Evolutionary conservation across 37 sponge, comb jelly and placozoan genomes (phyloP), one percentile per base, ranked within the genome.

Genomic region (Agelas oroides): DNA sequence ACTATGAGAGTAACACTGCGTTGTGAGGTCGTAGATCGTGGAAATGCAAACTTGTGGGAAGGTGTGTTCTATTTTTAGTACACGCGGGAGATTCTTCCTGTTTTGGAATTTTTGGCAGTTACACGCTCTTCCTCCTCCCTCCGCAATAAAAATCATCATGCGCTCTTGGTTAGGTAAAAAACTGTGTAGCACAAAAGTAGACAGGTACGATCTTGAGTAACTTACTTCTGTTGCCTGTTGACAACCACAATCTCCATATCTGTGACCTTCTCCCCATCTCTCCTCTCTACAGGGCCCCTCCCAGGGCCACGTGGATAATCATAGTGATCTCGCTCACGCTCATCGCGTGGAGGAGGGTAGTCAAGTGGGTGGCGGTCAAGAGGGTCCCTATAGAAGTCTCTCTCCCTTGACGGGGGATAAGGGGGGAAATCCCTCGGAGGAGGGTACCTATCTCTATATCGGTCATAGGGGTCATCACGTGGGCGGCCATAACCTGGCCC

Each of bases 221-320:
- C 91, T 77, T 70, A 91, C 91, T 60, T 91, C 57, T 91, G 91
- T 33, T 77, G 87, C 35, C 65, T 86, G 66, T 86, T 86, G 28
- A 91, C 81, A 23, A 91, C 87, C 71, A 91, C 86, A 31, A 91
- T 86, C 63, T 86, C 83, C 87, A 86, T 86, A 33, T 91, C 91
- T 2, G 53, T 27, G 21, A 25, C 23, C 55, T 55, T 68, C 18
- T 80, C 53, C 20, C 65, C 21, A 12, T 67, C 68, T 34, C 8
- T 46, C 46, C 8, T 46, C 6, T 46, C 46, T 46, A 46, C 6
- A 46, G 46, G 8, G 8, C 8, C 46, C 46, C 46, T 46, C 46
- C 46, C 3, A 3, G 46, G 46, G 46, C 46, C 46, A 46, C 46
- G 30, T 20, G 75, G 73, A n/a, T 52, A 41, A 33, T 66, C 34